Evolutionary conservation across 2,113 vertebrate genomes (phyloP), one percentile per base, ranked within the genome.

Genomic region (Ranitomeya imitator): DNA sequence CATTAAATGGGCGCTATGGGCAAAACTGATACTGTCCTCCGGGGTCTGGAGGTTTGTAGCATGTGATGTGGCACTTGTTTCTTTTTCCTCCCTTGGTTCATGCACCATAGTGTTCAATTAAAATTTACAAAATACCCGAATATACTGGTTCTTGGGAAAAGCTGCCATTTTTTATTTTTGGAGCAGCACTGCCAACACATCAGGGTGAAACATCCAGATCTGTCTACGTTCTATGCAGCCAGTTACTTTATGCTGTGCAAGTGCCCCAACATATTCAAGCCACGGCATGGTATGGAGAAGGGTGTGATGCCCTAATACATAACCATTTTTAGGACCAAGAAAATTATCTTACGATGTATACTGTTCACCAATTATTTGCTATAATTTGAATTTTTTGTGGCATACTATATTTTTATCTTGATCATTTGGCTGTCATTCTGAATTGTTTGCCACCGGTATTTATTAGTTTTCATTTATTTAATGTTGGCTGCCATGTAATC

Each of bases 401-500:
- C 10, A 13, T 11, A 69, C n/a, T 26, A 18, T 26, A 63, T 63
- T 19, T 19, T 7, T 19, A 4, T 65, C 52, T 21, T 77, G 18
- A 4, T 76, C 45, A 8, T 21, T 23, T 79, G 0, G 1, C 10
- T 55, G 79, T 61, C 31, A 37, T 45, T 79, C 55, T 31, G n/a
- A 1, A 7, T 14, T 12, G 13, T 60, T 19, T 57, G 55, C 55
- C 55, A 10, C 13, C 51, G 18, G 16, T 76, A 76, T 51, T 76
- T 31, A 15, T 74, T 26, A 5, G 11, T 1, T 76, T 76, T 21
- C 6, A 7, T 81, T 81, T 60, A 37, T 79, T 59, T 18, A 23
- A 5, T 61, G 63, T 26, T 84, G 82, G 45, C 67, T 84, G 60
- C 51, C 63, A 84, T 84, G 82, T 83, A 83, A 83, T 51, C 13